A percentile compares a stretch with the other conserved stretches of the same genome.
phyloP scores from a whole-genome alignment of 92 coral and sea anemone genomes.

The Galaxea fascicularis region DNA sequence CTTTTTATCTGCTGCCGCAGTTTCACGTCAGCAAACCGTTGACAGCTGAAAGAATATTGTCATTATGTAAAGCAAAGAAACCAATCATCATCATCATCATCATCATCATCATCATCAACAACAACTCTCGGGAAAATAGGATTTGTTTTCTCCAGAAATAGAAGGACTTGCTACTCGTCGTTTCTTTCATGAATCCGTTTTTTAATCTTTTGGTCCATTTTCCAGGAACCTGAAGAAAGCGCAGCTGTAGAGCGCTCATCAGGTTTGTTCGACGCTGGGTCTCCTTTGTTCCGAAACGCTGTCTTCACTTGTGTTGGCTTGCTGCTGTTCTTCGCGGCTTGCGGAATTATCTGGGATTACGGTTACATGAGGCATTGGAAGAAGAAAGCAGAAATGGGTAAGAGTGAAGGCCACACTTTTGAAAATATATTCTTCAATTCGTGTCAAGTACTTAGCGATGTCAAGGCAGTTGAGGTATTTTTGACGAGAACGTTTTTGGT shows the following conservation, averaged over 20 bases:
- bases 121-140: too few relatives aligned
- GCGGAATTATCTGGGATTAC: constrained; percentile 95
- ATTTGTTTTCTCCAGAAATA: too few relatives aligned
- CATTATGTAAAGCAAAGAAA: too few relatives aligned
- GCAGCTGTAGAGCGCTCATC: constrained; percentile 95
- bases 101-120: too few relatives aligned
- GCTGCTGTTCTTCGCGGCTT: constrained; percentile 83
- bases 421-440: not conserved
- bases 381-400: constrained; percentile 86
- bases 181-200: not conserved
- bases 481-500: not conserved
- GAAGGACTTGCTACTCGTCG: too few relatives aligned
- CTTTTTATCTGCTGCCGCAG: too few relatives aligned
- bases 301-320: constrained; percentile 80
- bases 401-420: not conserved
- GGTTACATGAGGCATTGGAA: constrained; percentile 95
- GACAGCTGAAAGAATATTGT: too few relatives aligned
- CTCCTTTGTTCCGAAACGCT: constrained; percentile 76
- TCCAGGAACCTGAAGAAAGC: constrained; percentile 85
- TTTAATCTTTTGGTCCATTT: not conserved
- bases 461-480: not conserved
- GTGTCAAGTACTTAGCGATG: not conserved
- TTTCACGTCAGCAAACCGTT: too few relatives aligned
- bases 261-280: constrained; percentile 89
- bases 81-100: too few relatives aligned